Conservation (phyloP, 2,113 vertebrate species). For the Clarias magur region DNA sequence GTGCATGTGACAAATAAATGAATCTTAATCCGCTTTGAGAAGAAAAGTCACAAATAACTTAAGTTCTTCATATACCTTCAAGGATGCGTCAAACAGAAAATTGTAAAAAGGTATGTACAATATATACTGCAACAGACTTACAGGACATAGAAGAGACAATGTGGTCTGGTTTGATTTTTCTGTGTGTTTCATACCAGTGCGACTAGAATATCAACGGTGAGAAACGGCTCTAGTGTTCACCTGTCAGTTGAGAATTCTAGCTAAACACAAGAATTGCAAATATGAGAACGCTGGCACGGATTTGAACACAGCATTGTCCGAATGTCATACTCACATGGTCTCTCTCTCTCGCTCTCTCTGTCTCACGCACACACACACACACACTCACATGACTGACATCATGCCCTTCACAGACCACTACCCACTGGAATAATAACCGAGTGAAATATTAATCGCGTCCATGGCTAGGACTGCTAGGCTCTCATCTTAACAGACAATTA, state of each 20-base stretch:
- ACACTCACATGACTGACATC: not conserved
- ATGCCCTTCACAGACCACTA: constrained; percentile 40
- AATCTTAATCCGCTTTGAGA: not conserved
- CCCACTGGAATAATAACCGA: not conserved
- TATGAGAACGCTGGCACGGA: not conserved
- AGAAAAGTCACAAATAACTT: not conserved
- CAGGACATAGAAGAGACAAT: not conserved
- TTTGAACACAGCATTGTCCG: not conserved
- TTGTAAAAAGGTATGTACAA: no score
- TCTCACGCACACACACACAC: not conserved
- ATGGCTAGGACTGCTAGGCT: not conserved
- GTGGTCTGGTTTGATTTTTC: not conserved
- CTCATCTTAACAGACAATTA: constrained; percentile 45
- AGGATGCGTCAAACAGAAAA: not conserved
- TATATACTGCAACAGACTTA: not conserved
- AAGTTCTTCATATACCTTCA: not conserved
- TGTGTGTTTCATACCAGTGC: not conserved
- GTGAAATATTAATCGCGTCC: constrained; percentile 50
- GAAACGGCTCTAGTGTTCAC: constrained; percentile 2
- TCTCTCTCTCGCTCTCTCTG: not conserved
- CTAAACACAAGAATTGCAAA: constrained; percentile 16
- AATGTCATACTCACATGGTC: not conserved
- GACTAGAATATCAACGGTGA: constrained; percentile 6
- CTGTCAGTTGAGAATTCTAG: not conserved
- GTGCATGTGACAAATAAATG: not conserved